phyloP scores from a whole-genome alignment of 1,140 invertebrate genomes.

The Oreohelix idahoensis region DNA sequence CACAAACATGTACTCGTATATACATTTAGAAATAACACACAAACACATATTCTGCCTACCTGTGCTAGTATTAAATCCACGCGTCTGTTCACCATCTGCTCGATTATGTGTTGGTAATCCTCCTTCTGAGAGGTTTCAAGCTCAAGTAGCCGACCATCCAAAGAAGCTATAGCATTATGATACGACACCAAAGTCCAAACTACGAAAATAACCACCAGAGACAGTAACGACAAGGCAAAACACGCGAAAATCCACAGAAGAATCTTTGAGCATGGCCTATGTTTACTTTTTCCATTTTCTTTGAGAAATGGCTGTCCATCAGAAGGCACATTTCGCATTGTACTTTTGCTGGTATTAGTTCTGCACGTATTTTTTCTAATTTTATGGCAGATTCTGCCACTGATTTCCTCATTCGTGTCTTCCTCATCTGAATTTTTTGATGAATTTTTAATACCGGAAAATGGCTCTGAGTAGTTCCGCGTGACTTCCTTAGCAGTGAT shows the following conservation, averaged over 20 bases:
- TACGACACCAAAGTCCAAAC: conserved; percentile 27
- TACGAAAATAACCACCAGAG: conserved; percentile 18
- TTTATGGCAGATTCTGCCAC: neutral
- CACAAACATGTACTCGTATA: too few relatives aligned
- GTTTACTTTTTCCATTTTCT: neutral
- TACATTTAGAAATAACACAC: too few relatives aligned
- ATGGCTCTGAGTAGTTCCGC: neutral
- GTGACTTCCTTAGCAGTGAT: neutral
- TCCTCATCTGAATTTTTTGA: neutral
- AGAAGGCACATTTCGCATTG: neutral
- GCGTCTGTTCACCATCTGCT: neutral
- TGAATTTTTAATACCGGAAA: neutral
- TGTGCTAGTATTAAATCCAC: conserved; percentile 2
- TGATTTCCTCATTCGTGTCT: neutral
- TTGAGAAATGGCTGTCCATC: neutral
- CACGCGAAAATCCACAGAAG: conserved; percentile 15
- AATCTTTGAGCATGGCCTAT: conserved; percentile 27
- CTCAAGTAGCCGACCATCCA: neutral
- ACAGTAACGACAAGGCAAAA: conserved; percentile 28
- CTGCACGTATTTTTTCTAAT: neutral
- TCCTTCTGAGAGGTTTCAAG: conserved; percentile 20
- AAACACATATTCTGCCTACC: too few relatives aligned
- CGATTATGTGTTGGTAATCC: conserved; percentile 23
- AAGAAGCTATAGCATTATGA: neutral
- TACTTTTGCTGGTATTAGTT: neutral